A percentile compares a stretch with the other conserved stretches of the same genome.
Evolutionary conservation across 2,113 vertebrate genomes (phyloP).

Genomic region (Leptocoma aspasia): DNA sequence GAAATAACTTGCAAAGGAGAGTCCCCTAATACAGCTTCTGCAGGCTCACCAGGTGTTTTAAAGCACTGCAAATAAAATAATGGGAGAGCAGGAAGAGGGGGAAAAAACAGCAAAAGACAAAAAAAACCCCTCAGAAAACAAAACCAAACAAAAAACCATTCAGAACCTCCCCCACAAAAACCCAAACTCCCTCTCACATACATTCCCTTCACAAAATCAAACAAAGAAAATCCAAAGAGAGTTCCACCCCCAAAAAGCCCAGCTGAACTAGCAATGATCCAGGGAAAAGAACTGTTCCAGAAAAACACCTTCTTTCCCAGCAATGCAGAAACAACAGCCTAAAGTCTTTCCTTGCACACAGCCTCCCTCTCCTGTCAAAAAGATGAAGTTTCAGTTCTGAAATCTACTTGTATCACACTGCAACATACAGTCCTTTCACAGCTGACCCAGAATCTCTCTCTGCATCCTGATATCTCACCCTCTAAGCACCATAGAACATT

Average conservation of each 20-base stretch:
- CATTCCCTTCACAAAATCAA: not conserved
- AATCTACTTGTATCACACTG: not conserved
- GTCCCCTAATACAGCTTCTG: not conserved
- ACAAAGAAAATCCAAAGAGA: not conserved
- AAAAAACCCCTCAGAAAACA: not conserved
- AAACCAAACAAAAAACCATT: not conserved
- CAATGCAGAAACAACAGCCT: not conserved
- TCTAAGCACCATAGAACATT: not conserved
- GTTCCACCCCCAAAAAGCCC: fast-evolving
- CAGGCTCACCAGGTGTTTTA: not conserved
- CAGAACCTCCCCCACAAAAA: not conserved
- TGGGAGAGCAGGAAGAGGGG: not conserved
- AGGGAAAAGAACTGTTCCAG: not conserved
- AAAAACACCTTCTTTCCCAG: not conserved
- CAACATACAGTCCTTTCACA: not conserved
- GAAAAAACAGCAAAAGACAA: not conserved
- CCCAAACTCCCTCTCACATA: not conserved
- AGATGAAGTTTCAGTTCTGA: not conserved
- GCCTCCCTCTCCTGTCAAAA: slow-evolving; percentile 22
- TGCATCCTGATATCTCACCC: not conserved
- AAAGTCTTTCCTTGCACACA: not conserved
- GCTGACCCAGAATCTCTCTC: not conserved
- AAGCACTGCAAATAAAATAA: not conserved
- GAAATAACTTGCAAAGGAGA: not conserved
- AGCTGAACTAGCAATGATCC: not conserved